Conservation (phyloP, 2,113 vertebrate species). For the Brachionichthys hirsutus region DNA sequence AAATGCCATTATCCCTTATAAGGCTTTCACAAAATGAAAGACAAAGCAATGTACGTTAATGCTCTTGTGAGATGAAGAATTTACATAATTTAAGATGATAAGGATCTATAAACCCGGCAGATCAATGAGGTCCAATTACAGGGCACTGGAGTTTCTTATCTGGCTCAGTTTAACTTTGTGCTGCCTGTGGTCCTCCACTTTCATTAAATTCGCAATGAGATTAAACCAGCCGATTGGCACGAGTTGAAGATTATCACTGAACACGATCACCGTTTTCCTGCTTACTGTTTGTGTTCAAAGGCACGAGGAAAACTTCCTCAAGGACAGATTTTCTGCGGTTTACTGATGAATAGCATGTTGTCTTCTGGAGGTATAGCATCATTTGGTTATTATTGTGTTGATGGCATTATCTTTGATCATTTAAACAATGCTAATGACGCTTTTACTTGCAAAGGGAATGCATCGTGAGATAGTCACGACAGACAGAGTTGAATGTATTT, state of each 20-base stretch:
- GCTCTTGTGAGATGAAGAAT: conserved; percentile 51
- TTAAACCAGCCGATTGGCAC: conserved; percentile 68
- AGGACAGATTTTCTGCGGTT: conserved; percentile 53
- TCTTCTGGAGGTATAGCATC: conserved; percentile 2
- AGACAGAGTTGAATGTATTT: conserved; percentile 8
- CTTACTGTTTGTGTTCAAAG: conserved; percentile 68
- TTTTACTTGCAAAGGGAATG: conserved; percentile 32
- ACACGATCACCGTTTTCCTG: conserved; percentile 54
- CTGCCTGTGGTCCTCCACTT: conserved; percentile 68
- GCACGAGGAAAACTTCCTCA: conserved; percentile 60
- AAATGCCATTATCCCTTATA: not conserved
- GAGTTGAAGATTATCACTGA: conserved; percentile 63
- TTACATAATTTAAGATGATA: conserved; percentile 73
- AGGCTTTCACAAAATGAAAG: conserved; percentile 33
- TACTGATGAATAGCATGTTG: conserved; percentile 14
- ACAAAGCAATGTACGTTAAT: conserved; percentile 45
- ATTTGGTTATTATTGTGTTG: conserved; percentile 16
- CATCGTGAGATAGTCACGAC: not conserved
- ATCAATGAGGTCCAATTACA: conserved; percentile 78
- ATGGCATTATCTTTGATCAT: conserved; percentile 38
- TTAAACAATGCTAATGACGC: conserved; percentile 44
- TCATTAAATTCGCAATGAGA: conserved; percentile 74
- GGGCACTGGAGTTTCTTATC: conserved; percentile 74
- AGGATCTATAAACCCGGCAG: conserved; percentile 68
- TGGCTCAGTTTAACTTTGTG: conserved; percentile 69